These are phyloP conservation scores for Tortricodes alternella DNA, from an alignment of 2,888 invertebrate species.

Conservation along the genomic window DNA sequence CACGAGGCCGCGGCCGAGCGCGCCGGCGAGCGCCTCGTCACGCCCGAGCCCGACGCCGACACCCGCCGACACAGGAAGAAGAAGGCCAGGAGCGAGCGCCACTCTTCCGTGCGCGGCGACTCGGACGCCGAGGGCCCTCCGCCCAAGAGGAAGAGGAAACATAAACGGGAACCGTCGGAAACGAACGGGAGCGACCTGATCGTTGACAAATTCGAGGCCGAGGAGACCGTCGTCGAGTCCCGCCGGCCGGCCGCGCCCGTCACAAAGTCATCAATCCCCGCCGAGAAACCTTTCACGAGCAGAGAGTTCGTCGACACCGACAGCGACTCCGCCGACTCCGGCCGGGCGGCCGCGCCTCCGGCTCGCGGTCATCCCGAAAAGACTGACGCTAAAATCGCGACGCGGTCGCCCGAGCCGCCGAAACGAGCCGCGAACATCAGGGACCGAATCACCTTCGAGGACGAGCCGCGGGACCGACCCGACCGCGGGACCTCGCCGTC, in stretches of 20 bases:
- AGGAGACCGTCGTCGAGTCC: constrained; percentile 36
- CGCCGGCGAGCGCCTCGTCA: neutral
- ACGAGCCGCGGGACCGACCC: neutral
- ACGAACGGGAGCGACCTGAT: neutral
- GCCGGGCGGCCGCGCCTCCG: constrained; percentile 10
- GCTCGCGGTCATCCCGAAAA: neutral
- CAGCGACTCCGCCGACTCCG: constrained; percentile 30
- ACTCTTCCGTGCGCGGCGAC: neutral
- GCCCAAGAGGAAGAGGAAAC: constrained; percentile 40
- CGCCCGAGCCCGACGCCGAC: neutral
- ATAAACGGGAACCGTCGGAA: constrained; percentile 22
- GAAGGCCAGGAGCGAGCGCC: constrained; percentile 2
- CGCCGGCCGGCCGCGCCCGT: neutral
- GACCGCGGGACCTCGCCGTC: neutral
- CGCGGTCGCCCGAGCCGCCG: neutral
- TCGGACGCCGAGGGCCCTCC: constrained; percentile 26
- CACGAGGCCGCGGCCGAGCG: constrained; percentile 5
- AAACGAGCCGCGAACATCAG: neutral
- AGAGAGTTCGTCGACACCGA: constrained; percentile 6
- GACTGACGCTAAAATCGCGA: too few species aligned
- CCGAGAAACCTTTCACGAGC: neutral
- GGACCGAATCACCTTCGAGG: constrained; percentile 7
- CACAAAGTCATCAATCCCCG: neutral
- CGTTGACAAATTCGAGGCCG: constrained; percentile 38
- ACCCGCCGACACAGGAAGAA: constrained; percentile 6